Evolutionary conservation across 2,888 invertebrate genomes (phyloP), one percentile per base, ranked within the genome.

Genomic region (Lasioglossum pauxillum): DNA sequence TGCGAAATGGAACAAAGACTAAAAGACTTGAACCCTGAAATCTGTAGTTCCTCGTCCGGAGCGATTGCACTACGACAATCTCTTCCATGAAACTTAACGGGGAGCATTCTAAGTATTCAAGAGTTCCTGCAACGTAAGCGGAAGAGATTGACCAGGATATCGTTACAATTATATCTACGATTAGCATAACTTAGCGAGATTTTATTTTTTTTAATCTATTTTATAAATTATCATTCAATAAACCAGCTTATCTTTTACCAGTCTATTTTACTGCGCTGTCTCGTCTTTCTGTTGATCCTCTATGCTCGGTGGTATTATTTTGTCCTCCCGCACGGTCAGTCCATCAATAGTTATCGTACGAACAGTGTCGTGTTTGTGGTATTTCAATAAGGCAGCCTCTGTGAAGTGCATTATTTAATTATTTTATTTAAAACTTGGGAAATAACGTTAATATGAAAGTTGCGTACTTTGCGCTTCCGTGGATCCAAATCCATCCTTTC

Each of bases 1-100:
- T 97, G 97, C 94, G 97, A 97, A 95, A 97, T 98, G 96, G 98
- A 98, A 93, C 96, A 96, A 90, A 95, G 96, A 93, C 95, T 96
- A 91, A 95, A 94, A 73, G 94, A 95, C 88, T 83, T 94, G 53
- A 93, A 94, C 89, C 92, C 94, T 31, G 94, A 94, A 84, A 91
- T 92, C 31, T 90, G 85, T 41, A 85, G 87, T 83, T 92, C 92
- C 23, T 89, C 91, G 41, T 87, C 92, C 16, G 92, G 94, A 74
- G 94, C 93, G 72, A 90, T 94, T 57, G 94, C 93, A 31, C 91
- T 94, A 75, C 91, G 94, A 85, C 92, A 94, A 88, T 95, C 94
- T 73, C 86, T 95, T 67, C 94, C 94, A 75, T 95, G 82, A 93
- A 49, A 3, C 12, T 27, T 19, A n/a, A 64, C 14, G 3, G 44